Evolutionary conservation across 2,888 invertebrate genomes (phyloP).

Genomic region (Junonia oenone): DNA sequence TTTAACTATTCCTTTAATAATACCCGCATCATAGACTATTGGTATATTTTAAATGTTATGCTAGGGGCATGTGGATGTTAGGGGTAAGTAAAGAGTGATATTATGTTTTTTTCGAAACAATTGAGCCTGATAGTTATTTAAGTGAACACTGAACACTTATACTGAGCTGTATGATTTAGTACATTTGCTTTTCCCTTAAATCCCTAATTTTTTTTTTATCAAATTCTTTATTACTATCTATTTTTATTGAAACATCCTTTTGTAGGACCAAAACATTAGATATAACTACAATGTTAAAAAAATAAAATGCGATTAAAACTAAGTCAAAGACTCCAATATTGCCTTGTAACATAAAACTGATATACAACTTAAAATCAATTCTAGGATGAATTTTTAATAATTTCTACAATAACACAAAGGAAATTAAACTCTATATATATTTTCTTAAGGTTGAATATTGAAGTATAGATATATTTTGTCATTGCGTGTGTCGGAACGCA

Average conservation of each 20-base stretch:
- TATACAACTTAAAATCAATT: not conserved
- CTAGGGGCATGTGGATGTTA: not conserved
- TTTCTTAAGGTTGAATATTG: not conserved
- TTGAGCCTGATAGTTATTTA: too few relatives aligned
- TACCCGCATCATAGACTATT: not conserved
- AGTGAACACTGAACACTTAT: too few relatives aligned
- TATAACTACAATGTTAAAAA: too few relatives aligned
- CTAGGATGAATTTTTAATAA: not conserved
- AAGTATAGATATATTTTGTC: not conserved
- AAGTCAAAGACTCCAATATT: not conserved
- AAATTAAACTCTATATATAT: not conserved
- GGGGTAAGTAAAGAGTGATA: too few relatives aligned
- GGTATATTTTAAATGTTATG: not conserved
- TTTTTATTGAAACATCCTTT: too few relatives aligned
- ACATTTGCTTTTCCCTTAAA: too few relatives aligned
- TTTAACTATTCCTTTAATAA: not conserved
- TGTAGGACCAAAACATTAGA: too few relatives aligned
- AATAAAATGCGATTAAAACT: not conserved
- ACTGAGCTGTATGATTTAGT: too few relatives aligned
- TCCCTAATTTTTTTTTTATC: too few relatives aligned
- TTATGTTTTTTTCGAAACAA: too few relatives aligned
- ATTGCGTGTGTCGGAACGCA: constrained; percentile 21
- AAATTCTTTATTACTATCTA: too few relatives aligned
- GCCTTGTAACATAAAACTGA: not conserved
- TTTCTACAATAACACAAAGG: not conserved